Percentiles rank a stretch among this genome's conserved stretches.
Conservation (phyloP, 2,888 invertebrate genomes). For the Pheosia gnoma region DNA sequence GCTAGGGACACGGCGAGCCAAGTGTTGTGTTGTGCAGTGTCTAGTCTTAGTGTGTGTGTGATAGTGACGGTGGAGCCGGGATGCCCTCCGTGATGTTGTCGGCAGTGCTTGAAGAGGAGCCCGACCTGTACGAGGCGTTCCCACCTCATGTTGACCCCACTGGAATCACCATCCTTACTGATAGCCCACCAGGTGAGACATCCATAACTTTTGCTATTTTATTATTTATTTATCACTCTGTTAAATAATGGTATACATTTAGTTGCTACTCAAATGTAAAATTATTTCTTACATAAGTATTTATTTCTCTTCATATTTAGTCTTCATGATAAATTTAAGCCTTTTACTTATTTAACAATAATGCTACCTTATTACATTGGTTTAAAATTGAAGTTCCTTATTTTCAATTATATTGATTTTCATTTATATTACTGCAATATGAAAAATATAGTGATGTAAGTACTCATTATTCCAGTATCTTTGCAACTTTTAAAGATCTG, state of each 20-base stretch:
- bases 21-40: slow-evolving; percentile 78
- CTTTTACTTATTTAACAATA: no score
- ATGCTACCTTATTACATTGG: no score
- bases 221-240: no score
- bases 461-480: background rate
- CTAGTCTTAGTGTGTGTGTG: slow-evolving; percentile 68
- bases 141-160: slow-evolving; percentile 92
- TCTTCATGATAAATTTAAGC: no score
- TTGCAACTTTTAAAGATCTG: slow-evolving; percentile 6
- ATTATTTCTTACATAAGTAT: no score
- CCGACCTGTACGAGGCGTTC: slow-evolving; percentile 90
- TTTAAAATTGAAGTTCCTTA: no score
- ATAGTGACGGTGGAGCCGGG: slow-evolving; percentile 64
- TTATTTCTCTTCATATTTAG: no score
- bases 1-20: slow-evolving; percentile 59
- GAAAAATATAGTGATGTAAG: background rate
- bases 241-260: no score
- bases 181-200: slow-evolving; percentile 83
- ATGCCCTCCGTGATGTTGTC: slow-evolving; percentile 88
- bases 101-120: slow-evolving; percentile 89
- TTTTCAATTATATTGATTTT: background rate
- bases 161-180: slow-evolving; percentile 89
- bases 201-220: no score
- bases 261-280: no score
- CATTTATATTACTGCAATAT: background rate